Evolutionary conservation across 2,888 invertebrate genomes (phyloP).

Genomic region (Anoncus sp.): DNA sequence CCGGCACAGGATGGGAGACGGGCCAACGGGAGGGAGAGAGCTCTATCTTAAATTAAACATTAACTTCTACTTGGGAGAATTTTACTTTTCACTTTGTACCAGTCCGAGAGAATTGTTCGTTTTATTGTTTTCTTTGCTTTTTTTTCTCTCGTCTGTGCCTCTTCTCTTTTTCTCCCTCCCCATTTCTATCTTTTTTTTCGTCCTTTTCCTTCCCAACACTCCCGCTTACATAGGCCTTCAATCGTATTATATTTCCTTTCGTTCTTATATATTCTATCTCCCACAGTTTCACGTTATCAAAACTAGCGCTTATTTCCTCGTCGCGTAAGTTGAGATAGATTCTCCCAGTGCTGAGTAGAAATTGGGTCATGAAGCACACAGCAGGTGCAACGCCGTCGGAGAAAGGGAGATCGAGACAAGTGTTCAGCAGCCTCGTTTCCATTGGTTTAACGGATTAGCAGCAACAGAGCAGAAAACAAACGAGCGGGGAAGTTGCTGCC

Average conservation of each 20-base stretch:
- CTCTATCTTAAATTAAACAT: conserved; percentile 80
- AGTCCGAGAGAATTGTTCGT: conserved; percentile 57
- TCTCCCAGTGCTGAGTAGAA: conserved; percentile 14
- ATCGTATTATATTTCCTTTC: conserved; percentile 23
- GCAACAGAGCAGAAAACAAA: conserved; percentile 1
- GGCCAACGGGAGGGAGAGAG: conserved; percentile 57
- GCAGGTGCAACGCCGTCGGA: conserved; percentile 10
- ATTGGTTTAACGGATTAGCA: neutral
- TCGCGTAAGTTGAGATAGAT: neutral
- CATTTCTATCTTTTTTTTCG: conserved; percentile 4
- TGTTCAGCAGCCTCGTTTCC: neutral
- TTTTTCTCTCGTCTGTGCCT: conserved; percentile 29
- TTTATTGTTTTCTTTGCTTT: conserved; percentile 44
- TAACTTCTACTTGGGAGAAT: conserved; percentile 75
- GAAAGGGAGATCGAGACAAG: neutral
- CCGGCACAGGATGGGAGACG: conserved; percentile 59
- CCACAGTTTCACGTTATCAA: neutral
- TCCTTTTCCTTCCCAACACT: conserved; percentile 17
- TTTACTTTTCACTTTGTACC: conserved; percentile 77
- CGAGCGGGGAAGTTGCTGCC: neutral
- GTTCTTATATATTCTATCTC: conserved; percentile 2
- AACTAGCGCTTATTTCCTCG: conserved; percentile 34
- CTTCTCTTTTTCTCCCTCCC: conserved; percentile 12
- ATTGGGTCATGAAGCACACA: conserved; percentile 30
- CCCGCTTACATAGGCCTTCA: conserved; percentile 1